Base-by-base conservation (phyloP, 2,797 vertebrate species). In the Danio kyathit region DNA sequence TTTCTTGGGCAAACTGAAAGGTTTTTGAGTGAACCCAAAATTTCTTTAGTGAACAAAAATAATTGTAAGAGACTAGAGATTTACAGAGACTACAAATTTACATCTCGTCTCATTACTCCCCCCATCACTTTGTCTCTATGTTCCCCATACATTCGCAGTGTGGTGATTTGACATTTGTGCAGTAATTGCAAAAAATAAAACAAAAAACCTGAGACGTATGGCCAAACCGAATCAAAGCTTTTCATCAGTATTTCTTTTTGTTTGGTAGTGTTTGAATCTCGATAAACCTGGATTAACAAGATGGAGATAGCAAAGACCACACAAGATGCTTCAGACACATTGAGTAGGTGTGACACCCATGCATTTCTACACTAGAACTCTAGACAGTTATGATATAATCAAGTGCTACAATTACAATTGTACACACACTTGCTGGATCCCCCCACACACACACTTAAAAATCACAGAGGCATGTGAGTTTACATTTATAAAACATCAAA, bases 401-500 rank as follows among this genome's bases (percentile, higher is more conserved):
- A 83, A 71, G 38, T 78, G 78, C 65, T 60, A 83, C 64, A 44
- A 66, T 54, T 44, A 74, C n/a, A 29, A 87, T 81, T 80, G 74
- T n/a, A 60, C 5, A 13, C 76, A 88, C 83, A 67, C 38, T 77
- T 10, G 11, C 52, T 44, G 16, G 52, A 81, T 77, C 41, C 51
- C 44, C 56, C 87, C 80, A 87, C 29, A 29, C 29, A 29, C 84
- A 63, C 19, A 79, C 29, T 56, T 19, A 46, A 43, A n/a, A 29
- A 29, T 60, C n/a, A 51, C 51, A 77, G n/a, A 64, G 63, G 67
- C 87, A 81, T 72, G 78, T 59, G 77, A 88, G 78, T 74, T 76
- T 78, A 86, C 70, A 84, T 82, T 82, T 87, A 80, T 86, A 90
- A 90, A 88, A 90, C 79, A 77, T 57, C 70, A 59, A 84, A 89